These are phyloP conservation scores for Drosophila rubida DNA, from an alignment of 2,888 invertebrate genomes.

Conservation along the genomic window DNA sequence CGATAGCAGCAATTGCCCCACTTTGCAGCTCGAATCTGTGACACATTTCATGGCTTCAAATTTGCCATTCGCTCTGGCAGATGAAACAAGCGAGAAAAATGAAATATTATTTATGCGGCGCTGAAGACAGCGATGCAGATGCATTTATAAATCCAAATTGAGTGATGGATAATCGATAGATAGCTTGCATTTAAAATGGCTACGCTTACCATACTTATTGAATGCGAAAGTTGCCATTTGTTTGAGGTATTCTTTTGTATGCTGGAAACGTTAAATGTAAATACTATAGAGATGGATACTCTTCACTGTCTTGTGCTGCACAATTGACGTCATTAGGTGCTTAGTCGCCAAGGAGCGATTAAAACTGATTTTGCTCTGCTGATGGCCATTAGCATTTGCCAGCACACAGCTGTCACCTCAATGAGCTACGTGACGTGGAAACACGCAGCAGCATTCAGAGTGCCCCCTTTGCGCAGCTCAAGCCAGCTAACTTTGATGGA, in stretches of 20 bases:
- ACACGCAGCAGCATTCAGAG: slow-evolving; percentile 31
- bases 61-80: slow-evolving; percentile 44
- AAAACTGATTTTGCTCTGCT: slow-evolving; percentile 41
- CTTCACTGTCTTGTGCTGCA: background rate
- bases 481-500: slow-evolving; percentile 19
- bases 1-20: slow-evolving; percentile 33
- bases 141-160: background rate
- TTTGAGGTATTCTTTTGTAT: background rate
- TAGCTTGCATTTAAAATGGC: background rate
- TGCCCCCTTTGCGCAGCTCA: slow-evolving; percentile 1
- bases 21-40: slow-evolving; percentile 35
- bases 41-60: slow-evolving; percentile 49
- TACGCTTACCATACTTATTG: background rate
- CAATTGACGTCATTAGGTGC: slow-evolving; percentile 5
- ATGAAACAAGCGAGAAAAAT: slow-evolving; percentile 28
- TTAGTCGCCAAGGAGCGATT: slow-evolving; percentile 34
- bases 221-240: too few relatives aligned
- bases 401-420: slow-evolving; percentile 51
- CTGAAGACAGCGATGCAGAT: background rate
- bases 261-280: too few relatives aligned
- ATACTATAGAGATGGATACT: too few relatives aligned
- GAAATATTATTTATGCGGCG: slow-evolving; percentile 7
- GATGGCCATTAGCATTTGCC: slow-evolving; percentile 56
- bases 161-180: background rate
- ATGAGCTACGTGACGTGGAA: slow-evolving; percentile 65